Base-by-base conservation (phyloP, 2,797 vertebrate species). In the Helarctos malayanus region DNA sequence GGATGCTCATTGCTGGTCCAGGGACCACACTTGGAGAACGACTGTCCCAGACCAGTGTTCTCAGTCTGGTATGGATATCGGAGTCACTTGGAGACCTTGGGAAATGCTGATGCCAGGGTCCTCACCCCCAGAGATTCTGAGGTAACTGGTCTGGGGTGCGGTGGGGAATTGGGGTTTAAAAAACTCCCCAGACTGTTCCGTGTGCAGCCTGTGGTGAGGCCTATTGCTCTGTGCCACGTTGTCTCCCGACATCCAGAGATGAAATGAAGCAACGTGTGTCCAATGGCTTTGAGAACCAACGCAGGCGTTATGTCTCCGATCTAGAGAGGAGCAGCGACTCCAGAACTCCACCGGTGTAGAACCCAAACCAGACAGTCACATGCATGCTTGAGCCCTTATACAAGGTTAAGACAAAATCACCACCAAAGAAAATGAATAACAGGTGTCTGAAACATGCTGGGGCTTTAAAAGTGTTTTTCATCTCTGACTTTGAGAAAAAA, bases 401-500 rank as follows among this genome's bases (percentile, higher is more conserved):
- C 9, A 54, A 78, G 69, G 79, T n/a, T 82, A 76, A 93, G 73
- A 84, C 82, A 83, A 95, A 96, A 87, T 82, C 90, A 79, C 69
- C 54, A 68, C 78, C 81, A 65, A 90, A 93, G 68, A 93, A 79
- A 96, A 96, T 23, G 38, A 87, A 1, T 35, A 90, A 47, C 68
- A 95, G 93, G 91, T 94, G 52, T 86, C 27, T 12, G 68, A 41
- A 86, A 91, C 81, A 87, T 61, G 69, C 54, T 32, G 65, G 54
- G 49, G 35, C 27, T 38, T 90, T 83, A 52, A 68, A 68, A 88
- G 41, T 88, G 83, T 49, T 93, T 95, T 96, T 80, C 35, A 68
- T 91, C 93, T 95, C 71, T 88, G 69, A 93, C 41, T 93, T 76
- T 73, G 89, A 78, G 49, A 93, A 91, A 93, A 93, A 73, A 83